Percentiles rank a stretch among this genome's conserved stretches.
phyloP scores from a whole-genome alignment of 2,113 vertebrate genomes.

The Aegotheles bennettii region DNA sequence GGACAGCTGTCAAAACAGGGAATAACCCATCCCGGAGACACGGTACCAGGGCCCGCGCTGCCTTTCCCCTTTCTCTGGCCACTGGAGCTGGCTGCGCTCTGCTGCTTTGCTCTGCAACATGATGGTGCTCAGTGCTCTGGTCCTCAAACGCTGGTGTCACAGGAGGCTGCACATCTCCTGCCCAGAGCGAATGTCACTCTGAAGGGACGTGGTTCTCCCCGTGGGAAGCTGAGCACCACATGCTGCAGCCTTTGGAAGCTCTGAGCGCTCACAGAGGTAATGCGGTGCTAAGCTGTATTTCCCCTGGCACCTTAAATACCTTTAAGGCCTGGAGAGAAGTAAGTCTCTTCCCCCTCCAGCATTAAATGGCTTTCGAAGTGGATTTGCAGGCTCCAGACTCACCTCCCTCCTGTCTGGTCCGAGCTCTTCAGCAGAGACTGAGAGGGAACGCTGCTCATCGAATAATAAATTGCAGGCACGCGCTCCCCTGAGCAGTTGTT shows the following conservation, averaged over 20 bases:
- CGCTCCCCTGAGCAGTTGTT: not conserved
- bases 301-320: not conserved
- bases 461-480: constrained; percentile 46
- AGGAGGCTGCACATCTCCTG: not conserved
- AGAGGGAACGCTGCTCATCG: not conserved
- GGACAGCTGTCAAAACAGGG: not conserved
- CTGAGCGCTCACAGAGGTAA: not conserved
- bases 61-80: not conserved
- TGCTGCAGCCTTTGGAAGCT: not conserved
- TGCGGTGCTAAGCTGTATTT: not conserved
- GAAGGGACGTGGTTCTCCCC: not conserved
- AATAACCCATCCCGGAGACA: not conserved
- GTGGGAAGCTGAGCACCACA: not conserved
- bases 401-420: not conserved
- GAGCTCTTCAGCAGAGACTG: not conserved
- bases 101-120: not conserved
- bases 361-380: not conserved
- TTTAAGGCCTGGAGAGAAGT: not conserved
- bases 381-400: constrained; percentile 6
- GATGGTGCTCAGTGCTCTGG: not conserved
- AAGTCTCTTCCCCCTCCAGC: not conserved
- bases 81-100: not conserved
- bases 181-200: not conserved
- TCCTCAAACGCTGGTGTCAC: not conserved
- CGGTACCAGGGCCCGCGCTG: not conserved